Evolutionary conservation across 2,888 invertebrate species (phyloP), one percentile per base, ranked within the genome.

Genomic region (Hirtodrosophila duncani): DNA sequence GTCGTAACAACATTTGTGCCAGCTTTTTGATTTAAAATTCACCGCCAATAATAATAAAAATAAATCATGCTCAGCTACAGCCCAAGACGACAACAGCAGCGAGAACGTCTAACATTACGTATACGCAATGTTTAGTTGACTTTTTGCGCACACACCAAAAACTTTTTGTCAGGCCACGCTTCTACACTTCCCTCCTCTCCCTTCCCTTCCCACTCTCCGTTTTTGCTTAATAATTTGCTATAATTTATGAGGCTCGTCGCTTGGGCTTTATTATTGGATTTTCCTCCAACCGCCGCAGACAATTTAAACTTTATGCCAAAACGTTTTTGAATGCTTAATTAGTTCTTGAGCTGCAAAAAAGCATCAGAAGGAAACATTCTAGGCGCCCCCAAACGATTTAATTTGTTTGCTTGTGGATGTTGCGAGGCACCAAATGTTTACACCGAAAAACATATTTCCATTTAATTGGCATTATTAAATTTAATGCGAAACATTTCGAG

Each of bases 41-140:
- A 70, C 72, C 83, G 75, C 81, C 81, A 83, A 83, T 83, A 82
- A 82, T 77, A 82, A 83, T 83, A 83, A 82, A 77, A 79, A 83
- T 83, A 83, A 83, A 83, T 83, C 82, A 83, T 55, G 65, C 70
- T 65, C 56, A 67, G 41, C 43, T 46, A 31, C 24, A 30, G 16
- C 21, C 18, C n/a, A 30, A 13, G 26, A 44, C 10, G 10, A 17
- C n/a, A n/a, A 10, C 11, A n/a, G 23, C 18, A 43, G 29, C 26
- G 51, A 21, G 24, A 31, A 20, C 38, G 44, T 49, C 39, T 45
- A 38, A 38, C 53, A 50, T 39, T 46, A 23, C 59, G 63, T 63
- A 63, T 63, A 63, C 60, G 63, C 59, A 59, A 44, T 63, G 42
- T 62, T n/a, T 3, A 31, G 10, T 34, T 45, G 39, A 36, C 39